These are phyloP conservation scores for Myotis yumanensis DNA, from an alignment of 2,113 vertebrate genomes.

Conservation along the genomic window DNA sequence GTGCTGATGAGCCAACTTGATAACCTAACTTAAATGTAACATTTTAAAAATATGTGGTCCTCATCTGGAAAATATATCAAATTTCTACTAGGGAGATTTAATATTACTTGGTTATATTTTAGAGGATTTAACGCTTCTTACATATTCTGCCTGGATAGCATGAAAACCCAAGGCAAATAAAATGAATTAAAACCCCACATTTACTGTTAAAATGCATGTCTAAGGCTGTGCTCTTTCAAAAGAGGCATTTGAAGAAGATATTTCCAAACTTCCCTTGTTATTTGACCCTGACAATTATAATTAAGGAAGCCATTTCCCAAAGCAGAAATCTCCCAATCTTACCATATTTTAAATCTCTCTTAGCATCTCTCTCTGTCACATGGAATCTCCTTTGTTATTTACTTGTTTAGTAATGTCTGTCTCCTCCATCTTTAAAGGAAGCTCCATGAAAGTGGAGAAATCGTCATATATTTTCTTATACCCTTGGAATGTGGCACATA, in stretches of 20 bases:
- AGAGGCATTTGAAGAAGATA: not conserved
- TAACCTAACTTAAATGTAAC: constrained; percentile 5
- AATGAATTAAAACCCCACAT: not conserved
- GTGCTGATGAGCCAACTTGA: not conserved
- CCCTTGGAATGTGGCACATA: not conserved
- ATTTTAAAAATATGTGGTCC: constrained; percentile 12
- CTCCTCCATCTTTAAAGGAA: not conserved
- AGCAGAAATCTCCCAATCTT: not conserved
- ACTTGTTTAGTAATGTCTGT: not conserved
- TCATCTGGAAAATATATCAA: not conserved
- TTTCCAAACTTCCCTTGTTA: not conserved
- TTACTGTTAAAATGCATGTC: not conserved
- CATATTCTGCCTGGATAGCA: not conserved
- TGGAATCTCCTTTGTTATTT: not conserved
- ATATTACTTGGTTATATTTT: not conserved
- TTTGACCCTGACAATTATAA: not conserved
- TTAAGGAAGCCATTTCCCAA: not conserved
- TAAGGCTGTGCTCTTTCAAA: not conserved
- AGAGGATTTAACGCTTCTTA: not conserved
- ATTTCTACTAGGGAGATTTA: not conserved
- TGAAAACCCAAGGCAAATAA: not conserved
- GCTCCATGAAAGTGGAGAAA: not conserved
- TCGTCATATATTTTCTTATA: not conserved
- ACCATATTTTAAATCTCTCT: not conserved
- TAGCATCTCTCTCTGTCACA: not conserved